phyloP scores from a whole-genome alignment of 2,888 invertebrate species.

The Aelia acuminata region DNA sequence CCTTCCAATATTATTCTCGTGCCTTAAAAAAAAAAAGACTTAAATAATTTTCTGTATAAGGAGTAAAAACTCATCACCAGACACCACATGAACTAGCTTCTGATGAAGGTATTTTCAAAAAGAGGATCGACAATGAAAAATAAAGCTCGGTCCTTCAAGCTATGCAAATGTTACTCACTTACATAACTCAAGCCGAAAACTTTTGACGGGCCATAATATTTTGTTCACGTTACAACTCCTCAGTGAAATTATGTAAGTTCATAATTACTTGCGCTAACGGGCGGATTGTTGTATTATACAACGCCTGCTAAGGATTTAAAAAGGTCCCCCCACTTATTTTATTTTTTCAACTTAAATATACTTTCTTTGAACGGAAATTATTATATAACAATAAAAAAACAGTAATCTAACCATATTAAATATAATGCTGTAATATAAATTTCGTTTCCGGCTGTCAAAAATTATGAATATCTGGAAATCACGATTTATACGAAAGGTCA shows the following conservation, averaged over 20 bases:
- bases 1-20: too few relatives aligned
- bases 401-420: too few relatives aligned
- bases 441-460: too few relatives aligned
- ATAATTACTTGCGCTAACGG: background rate
- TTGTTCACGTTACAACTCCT: constrained; percentile 1
- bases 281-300: background rate
- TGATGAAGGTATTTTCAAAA: constrained; percentile 26
- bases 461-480: too few relatives aligned
- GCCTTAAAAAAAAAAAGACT: background rate
- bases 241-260: background rate
- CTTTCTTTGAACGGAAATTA: too few relatives aligned
- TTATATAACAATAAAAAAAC: too few relatives aligned
- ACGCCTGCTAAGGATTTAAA: background rate
- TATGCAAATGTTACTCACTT: background rate
- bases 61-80: background rate
- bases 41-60: background rate
- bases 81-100: background rate
- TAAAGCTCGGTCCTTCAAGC: background rate
- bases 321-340: background rate
- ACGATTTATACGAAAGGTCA: too few relatives aligned
- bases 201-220: background rate
- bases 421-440: too few relatives aligned
- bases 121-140: background rate
- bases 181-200: background rate
- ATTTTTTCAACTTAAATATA: background rate